Conservation (phyloP, 37 sponge, comb jelly and placozoan species). For the Oscarella lobularis region DNA sequence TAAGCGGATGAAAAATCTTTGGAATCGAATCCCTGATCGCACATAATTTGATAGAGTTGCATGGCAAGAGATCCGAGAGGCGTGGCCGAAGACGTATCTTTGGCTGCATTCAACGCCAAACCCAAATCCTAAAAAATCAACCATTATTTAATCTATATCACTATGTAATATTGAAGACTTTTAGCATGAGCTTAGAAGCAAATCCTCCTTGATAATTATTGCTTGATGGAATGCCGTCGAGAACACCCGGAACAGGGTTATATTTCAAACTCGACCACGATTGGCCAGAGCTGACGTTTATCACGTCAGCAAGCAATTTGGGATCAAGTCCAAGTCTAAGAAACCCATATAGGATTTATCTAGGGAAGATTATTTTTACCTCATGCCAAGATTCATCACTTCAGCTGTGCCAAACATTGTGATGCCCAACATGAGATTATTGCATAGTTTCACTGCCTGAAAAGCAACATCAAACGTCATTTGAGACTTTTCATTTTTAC, state of each 20-base stretch:
- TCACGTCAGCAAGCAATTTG: conserved; percentile 49
- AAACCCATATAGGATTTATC: background rate
- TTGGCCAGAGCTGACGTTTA: conserved; percentile 83
- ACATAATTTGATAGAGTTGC: conserved; percentile 72
- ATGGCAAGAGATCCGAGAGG: conserved; percentile 64
- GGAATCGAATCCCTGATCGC: conserved; percentile 37
- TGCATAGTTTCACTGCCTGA: conserved; percentile 87
- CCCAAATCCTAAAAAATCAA: conserved; percentile 60
- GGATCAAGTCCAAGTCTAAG: conserved; percentile 84
- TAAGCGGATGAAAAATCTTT: conserved; percentile 87
- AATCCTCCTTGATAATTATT: conserved; percentile 94
- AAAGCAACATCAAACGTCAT: conserved; percentile 4
- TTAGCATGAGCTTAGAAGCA: conserved; percentile 75
- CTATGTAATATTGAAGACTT: background rate
- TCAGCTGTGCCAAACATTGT: conserved; percentile 89
- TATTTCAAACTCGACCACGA: conserved; percentile 77
- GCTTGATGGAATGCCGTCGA: conserved; percentile 78
- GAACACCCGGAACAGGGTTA: conserved; percentile 95
- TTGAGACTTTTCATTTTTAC: conserved; percentile 16
- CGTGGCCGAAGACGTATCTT: conserved; percentile 15
- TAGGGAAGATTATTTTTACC: conserved; percentile 14
- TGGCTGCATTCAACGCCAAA: conserved; percentile 63
- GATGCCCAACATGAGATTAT: conserved; percentile 94
- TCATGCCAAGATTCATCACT: conserved; percentile 77
- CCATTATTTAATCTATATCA: conserved; percentile 7